Evolutionary conservation across 2,888 invertebrate species (phyloP).

Genomic region (Chrysolina oricalcia): DNA sequence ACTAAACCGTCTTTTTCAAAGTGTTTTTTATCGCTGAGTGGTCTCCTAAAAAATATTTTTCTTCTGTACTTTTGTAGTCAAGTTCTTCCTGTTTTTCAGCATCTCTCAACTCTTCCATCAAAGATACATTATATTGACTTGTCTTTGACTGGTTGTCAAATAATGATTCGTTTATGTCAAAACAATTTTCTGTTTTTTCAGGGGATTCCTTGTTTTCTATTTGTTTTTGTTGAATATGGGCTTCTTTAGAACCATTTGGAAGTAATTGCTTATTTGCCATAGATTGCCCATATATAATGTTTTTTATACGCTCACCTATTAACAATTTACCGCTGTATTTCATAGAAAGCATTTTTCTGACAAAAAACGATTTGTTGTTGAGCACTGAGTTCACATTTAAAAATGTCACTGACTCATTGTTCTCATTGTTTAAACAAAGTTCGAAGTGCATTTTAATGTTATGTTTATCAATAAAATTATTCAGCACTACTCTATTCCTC

Average conservation of each 20-base stretch:
- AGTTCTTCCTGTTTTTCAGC: neutral
- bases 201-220: too few species aligned
- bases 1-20: too few species aligned
- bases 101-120: constrained; percentile 2
- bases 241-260: too few species aligned
- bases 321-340: neutral
- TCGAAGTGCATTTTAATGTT: constrained; percentile 5
- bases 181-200: too few species aligned
- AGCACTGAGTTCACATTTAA: neutral
- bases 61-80: too few species aligned
- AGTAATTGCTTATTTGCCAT: too few species aligned
- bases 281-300: neutral
- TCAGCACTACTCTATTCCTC: neutral
- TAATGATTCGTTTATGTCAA: too few species aligned
- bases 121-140: constrained; percentile 4
- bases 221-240: too few species aligned
- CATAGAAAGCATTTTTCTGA: neutral
- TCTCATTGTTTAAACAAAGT: constrained; percentile 1
- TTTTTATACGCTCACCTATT: neutral
- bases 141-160: too few species aligned
- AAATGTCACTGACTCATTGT: neutral
- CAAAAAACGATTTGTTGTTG: too few species aligned
- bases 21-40: too few species aligned
- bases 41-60: too few species aligned
- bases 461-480: constrained; percentile 5